Evolutionary conservation across 1,140 invertebrate species (phyloP), one percentile per base, ranked within the genome.

Genomic region (Chironomus striatipennis): DNA sequence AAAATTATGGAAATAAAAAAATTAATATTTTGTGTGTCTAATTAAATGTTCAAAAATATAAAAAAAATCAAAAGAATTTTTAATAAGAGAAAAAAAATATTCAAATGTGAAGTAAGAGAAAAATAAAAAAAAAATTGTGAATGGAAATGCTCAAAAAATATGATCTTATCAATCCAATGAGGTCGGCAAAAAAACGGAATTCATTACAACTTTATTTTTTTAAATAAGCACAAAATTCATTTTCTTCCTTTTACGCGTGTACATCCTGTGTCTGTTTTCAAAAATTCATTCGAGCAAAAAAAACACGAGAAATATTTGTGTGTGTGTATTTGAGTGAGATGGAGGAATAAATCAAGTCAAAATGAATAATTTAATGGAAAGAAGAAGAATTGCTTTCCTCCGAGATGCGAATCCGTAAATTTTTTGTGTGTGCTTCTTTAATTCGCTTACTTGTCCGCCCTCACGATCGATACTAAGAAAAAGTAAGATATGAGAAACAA

Each of bases 321-420:
- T 34, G 24, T 34, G 24, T 5, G 24, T 34, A 34, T 34, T 34
- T 34, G 47, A 57, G 47, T n/a, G 47, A 57, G 12, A 57, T 12
- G n/a, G 12, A 47, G 15, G 7, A 57, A 57, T 57, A 57, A 57
- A 57, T 57, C 47, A 57, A 57, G 47, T 57, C 47, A 57, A 57
- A 57, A 57, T 57, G 47, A 57, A 57, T 57, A 57, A 57, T 57
- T 57, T 57, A 57, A 57, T 57, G 47, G 12, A 5, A 57, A 57
- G 47, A 57, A 57, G 47, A 57, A 10, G 12, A 57, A 57, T 57
- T 57, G n/a, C 12, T 57, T 57, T 57, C n/a, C 12, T 57, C 4
- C 47, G 24, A 34, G 24, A 12, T 57, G 12, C 12, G 47, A 57
- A n/a, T 57, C 15, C 43, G 47, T n/a, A 57, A 57, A 57, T 57